Percentiles rank a stretch among this genome's conserved stretches.
Evolutionary conservation across 2,888 invertebrate species (phyloP).

Genomic region (Euzophera pinguis): DNA sequence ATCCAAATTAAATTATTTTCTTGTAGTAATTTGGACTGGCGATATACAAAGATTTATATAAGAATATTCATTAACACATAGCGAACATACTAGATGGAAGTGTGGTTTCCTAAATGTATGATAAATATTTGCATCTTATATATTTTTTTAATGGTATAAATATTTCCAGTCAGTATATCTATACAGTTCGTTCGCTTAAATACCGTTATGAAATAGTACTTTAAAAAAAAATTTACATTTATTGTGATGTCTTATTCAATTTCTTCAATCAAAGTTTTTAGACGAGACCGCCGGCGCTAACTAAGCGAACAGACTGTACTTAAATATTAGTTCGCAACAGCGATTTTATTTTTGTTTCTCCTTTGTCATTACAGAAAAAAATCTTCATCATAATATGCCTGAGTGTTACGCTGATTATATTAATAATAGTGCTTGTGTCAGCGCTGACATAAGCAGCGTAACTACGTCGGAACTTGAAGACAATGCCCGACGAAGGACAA

Average conservation of each 20-base stretch:
- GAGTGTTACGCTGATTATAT: constrained; percentile 86
- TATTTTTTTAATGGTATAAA: no score
- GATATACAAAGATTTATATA: neutral
- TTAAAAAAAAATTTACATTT: neutral
- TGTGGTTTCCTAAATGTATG: no score
- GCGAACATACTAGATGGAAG: no score
- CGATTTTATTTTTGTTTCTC: constrained; percentile 71
- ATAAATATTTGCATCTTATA: no score
- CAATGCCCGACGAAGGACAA: constrained; percentile 29
- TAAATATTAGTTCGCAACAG: constrained; percentile 16
- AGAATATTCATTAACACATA: no score
- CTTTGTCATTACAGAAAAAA: constrained; percentile 90
- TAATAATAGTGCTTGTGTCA: constrained; percentile 84
- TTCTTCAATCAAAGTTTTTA: no score
- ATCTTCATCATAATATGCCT: constrained; percentile 93
- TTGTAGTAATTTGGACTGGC: neutral
- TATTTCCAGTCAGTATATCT: neutral
- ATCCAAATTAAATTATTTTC: no score
- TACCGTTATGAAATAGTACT: neutral
- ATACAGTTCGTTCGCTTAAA: neutral
- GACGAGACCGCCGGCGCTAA: neutral
- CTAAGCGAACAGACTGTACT: neutral
- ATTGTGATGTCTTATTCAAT: no score
- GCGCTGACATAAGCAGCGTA: constrained; percentile 44
- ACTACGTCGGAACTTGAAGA: constrained; percentile 37